These are phyloP conservation scores for Anseranas semipalmata DNA, from an alignment of 2,113 vertebrate genomes.

Conservation along the genomic window DNA sequence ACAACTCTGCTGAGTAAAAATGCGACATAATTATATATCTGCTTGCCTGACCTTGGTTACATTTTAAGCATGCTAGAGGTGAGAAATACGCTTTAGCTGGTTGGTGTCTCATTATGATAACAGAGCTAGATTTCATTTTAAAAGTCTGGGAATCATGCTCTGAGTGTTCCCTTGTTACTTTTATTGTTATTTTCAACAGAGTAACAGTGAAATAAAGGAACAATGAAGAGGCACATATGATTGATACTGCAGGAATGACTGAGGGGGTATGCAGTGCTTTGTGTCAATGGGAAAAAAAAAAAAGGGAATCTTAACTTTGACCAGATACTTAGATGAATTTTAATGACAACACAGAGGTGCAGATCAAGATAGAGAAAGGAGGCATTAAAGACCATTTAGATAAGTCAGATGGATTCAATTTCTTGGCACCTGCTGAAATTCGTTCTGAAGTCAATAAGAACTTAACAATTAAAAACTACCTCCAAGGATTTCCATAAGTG, in stretches of 20 bases:
- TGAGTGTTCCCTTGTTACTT: background rate
- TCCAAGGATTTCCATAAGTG: background rate
- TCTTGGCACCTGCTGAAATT: background rate
- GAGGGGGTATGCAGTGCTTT: background rate
- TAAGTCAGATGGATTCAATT: background rate
- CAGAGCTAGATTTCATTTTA: background rate
- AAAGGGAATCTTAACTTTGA: background rate
- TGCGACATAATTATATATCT: background rate
- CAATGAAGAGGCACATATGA: background rate
- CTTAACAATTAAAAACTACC: background rate
- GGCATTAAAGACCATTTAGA: background rate
- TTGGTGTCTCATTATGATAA: background rate
- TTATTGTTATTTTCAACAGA: background rate
- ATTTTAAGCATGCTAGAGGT: background rate
- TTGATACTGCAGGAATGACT: background rate
- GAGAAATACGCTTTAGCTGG: background rate
- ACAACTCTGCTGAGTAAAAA: background rate
- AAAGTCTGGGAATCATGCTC: background rate
- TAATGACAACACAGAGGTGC: background rate
- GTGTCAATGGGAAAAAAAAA: background rate
- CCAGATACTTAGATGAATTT: background rate
- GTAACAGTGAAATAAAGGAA: background rate
- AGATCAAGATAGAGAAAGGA: background rate
- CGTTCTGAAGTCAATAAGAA: background rate
- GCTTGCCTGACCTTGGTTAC: background rate